Percentiles rank a stretch among this genome's conserved stretches.
Evolutionary conservation across 1,140 invertebrate species (phyloP).

Genomic region (Galleria mellonella): DNA sequence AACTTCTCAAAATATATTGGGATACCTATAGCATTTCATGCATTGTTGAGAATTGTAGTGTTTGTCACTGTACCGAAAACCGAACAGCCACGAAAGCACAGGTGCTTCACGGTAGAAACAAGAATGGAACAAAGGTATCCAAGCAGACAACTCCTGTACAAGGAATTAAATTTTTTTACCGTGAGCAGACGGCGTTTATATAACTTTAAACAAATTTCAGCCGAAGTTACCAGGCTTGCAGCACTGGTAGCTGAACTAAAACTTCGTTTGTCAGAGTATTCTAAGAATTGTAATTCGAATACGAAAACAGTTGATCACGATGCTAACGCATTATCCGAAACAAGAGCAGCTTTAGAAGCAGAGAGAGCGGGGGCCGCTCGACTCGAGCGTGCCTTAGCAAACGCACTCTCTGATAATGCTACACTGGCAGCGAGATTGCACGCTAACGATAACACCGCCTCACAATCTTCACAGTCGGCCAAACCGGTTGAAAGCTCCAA

Average conservation of each 20-base stretch:
- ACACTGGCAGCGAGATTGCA: slow-evolving; percentile 34
- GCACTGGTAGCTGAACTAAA: slow-evolving; percentile 35
- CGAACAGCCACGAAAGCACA: too few relatives aligned
- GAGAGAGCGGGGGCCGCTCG: slow-evolving; percentile 38
- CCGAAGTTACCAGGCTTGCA: slow-evolving; percentile 41
- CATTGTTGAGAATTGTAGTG: too few relatives aligned
- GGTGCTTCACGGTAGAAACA: too few relatives aligned
- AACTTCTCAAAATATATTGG: too few relatives aligned
- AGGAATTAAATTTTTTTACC: too few relatives aligned
- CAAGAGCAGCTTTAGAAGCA: slow-evolving; percentile 35
- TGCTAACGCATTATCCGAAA: slow-evolving; percentile 27
- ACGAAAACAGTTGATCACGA: slow-evolving; percentile 11
- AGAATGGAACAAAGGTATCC: too few relatives aligned
- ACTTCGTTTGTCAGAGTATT: slow-evolving; percentile 17
- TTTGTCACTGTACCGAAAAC: too few relatives aligned
- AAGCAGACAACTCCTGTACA: too few relatives aligned
- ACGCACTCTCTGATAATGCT: slow-evolving; percentile 42
- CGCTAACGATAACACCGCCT: slow-evolving; percentile 21
- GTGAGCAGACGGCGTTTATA: too few relatives aligned
- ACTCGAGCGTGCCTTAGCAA: slow-evolving; percentile 37
- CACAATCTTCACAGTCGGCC: slow-evolving; percentile 1
- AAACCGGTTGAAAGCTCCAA: slow-evolving; percentile 3
- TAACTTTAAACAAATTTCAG: slow-evolving; percentile 20
- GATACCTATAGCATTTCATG: too few relatives aligned
- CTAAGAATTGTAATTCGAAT: slow-evolving; percentile 8